A percentile compares a stretch with the other conserved stretches of the same genome.
Conservation (phyloP, 2,888 invertebrate genomes). For the Cerceris ruficornis region DNA sequence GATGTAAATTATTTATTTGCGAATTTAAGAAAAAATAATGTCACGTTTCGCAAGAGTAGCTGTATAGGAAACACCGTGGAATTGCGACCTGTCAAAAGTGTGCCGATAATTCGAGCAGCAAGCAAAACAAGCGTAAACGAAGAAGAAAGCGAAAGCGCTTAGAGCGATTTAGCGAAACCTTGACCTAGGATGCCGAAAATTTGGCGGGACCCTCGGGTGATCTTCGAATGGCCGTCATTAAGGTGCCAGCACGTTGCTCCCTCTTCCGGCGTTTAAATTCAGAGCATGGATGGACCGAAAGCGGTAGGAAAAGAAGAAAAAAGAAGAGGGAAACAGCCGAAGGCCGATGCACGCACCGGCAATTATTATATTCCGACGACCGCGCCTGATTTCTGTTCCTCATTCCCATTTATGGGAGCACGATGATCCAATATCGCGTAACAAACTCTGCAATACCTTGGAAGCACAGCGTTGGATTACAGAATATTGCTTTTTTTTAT, state of each 20-base stretch:
- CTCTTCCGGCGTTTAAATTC: conserved; percentile 63
- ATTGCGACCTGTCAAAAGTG: no score
- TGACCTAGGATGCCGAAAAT: conserved; percentile 38
- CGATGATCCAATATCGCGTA: conserved; percentile 15
- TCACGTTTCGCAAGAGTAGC: no score
- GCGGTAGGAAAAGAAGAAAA: not conserved
- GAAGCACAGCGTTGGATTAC: no score
- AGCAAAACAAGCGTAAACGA: no score
- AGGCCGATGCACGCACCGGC: conserved; percentile 62
- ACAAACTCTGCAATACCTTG: not conserved
- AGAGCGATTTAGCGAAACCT: conserved; percentile 31
- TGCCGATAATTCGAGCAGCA: no score
- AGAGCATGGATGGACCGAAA: conserved; percentile 25
- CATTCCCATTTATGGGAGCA: conserved; percentile 18
- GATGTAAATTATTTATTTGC: no score
- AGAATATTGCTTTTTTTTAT: no score
- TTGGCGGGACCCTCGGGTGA: conserved; percentile 9
- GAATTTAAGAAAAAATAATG: no score
- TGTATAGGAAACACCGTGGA: no score
- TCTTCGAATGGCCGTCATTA: conserved; percentile 15
- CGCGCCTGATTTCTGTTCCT: conserved; percentile 23
- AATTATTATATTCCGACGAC: conserved; percentile 67
- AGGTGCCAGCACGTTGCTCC: conserved; percentile 50
- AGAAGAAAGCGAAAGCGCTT: not conserved
- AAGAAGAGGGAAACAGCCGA: conserved; percentile 5